phyloP scores from a whole-genome alignment of 2,797 vertebrate species.

The Odontamblyopus lacepedii region DNA sequence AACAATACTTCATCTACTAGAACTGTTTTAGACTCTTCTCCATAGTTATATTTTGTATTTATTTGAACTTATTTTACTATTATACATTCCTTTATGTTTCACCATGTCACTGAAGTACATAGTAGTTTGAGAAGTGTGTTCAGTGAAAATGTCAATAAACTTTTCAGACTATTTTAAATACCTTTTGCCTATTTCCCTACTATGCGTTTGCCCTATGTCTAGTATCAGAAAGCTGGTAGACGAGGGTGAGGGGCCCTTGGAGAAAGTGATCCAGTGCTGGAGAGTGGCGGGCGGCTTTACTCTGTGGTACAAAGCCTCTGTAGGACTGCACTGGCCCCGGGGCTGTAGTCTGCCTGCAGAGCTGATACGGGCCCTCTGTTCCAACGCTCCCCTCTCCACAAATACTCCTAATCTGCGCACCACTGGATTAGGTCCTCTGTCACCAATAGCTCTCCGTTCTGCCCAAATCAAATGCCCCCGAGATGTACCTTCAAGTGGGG shows the following conservation, averaged over 20 bases:
- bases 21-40: no score
- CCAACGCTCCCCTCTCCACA: constrained; percentile 73
- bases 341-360: constrained; percentile 80
- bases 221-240: constrained; percentile 46
- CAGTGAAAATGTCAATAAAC: no score
- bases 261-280: constrained; percentile 60
- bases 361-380: constrained; percentile 77
- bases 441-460: constrained; percentile 80
- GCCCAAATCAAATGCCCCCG: constrained; percentile 80
- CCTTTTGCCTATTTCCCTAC: background rate
- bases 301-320: constrained; percentile 82
- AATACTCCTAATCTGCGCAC: constrained; percentile 84
- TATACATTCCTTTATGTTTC: no score
- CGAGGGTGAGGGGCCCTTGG: constrained; percentile 42
- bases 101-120: no score
- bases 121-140: no score
- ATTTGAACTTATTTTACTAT: no score
- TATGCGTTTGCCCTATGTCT: background rate
- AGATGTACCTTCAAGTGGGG: constrained; percentile 84
- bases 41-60: no score
- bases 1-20: no score
- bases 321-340: constrained; percentile 76
- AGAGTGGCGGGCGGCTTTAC: constrained; percentile 72
- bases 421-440: constrained; percentile 85
- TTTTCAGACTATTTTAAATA: background rate